A percentile compares a stretch with the other conserved stretches of the same genome.
These are phyloP conservation scores for Erebia ligea DNA, from an alignment of 2,888 invertebrate genomes.

Conservation along the genomic window DNA sequence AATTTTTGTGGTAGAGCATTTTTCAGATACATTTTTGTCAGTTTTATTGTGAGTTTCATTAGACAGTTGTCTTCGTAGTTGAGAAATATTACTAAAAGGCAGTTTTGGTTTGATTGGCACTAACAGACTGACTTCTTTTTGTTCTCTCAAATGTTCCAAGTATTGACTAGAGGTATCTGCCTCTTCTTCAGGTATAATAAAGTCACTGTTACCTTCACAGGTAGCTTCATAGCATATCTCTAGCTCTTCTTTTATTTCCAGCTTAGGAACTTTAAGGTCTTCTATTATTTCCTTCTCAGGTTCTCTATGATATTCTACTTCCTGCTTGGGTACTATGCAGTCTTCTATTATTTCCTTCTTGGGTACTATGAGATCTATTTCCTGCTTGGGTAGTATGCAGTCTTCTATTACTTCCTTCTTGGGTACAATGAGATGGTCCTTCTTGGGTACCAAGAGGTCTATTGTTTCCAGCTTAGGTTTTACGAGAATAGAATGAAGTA, in stretches of 20 bases:
- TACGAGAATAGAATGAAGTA: not conserved
- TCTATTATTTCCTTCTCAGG: not conserved
- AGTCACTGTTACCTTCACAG: not conserved
- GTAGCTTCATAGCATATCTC: not conserved
- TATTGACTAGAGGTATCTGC: not conserved
- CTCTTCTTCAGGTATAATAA: not conserved
- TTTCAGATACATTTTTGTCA: not conserved
- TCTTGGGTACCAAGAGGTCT: too few relatives aligned
- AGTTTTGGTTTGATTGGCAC: not conserved
- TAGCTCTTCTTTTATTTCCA: constrained; percentile 8
- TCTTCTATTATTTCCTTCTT: not conserved
- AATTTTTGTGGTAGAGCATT: not conserved
- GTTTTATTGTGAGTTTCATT: not conserved
- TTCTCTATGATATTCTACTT: too few relatives aligned
- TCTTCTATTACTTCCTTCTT: too few relatives aligned
- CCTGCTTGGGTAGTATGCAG: too few relatives aligned
- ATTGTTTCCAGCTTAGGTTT: not conserved
- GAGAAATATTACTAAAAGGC: not conserved
- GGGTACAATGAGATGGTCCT: too few relatives aligned
- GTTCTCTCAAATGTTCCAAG: not conserved
- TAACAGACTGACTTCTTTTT: not conserved
- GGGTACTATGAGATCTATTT: too few relatives aligned
- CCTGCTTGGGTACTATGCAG: too few relatives aligned
- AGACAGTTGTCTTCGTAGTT: not conserved
- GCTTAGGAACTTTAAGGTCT: not conserved